Evolutionary conservation across 2,797 vertebrate species (phyloP).

Genomic region (Morus bassanus): DNA sequence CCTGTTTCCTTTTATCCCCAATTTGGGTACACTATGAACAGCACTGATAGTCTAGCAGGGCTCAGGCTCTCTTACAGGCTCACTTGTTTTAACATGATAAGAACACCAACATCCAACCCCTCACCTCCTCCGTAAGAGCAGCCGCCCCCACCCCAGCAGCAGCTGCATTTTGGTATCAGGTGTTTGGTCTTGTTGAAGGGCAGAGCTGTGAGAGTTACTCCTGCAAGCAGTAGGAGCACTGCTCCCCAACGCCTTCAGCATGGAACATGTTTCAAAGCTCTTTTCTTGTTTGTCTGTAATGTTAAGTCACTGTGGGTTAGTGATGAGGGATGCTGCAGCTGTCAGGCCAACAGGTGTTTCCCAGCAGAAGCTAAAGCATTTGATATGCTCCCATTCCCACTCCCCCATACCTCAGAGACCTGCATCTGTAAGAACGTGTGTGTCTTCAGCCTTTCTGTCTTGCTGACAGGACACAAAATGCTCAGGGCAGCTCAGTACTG

Average conservation of each 20-base stretch:
- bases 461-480: neutral
- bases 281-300: fast-evolving
- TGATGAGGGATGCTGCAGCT: neutral
- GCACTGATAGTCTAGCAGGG: neutral
- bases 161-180: neutral
- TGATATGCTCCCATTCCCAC: neutral
- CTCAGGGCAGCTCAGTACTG: neutral
- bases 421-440: neutral
- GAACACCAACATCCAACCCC: neutral
- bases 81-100: neutral
- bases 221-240: neutral
- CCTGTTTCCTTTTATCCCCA: neutral
- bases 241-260: neutral
- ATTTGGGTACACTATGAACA: neutral
- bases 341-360: neutral
- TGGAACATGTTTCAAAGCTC: neutral
- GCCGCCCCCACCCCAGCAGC: neutral
- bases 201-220: neutral
- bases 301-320: neutral
- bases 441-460: neutral
- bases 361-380: neutral
- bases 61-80: neutral
- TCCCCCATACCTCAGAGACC: neutral
- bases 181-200: neutral
- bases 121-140: neutral